These are phyloP conservation scores for Morinoia aosen DNA, from an alignment of 2,888 invertebrate genomes.

Conservation along the genomic window DNA sequence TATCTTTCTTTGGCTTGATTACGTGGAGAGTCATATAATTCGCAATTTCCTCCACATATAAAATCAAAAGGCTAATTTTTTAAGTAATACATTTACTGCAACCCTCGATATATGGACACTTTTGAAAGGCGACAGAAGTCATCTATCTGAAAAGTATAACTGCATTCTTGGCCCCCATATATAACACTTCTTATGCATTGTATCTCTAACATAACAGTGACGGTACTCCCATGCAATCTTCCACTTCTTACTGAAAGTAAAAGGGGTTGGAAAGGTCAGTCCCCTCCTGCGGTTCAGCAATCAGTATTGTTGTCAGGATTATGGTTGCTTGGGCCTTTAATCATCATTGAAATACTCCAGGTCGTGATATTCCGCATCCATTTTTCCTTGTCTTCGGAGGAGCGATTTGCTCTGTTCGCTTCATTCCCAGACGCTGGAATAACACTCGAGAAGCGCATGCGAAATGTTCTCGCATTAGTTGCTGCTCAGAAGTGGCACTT, in stretches of 20 bases:
- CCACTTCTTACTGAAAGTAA: conserved; percentile 22
- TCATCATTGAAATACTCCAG: not conserved
- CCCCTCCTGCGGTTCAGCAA: not conserved
- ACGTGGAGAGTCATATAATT: not conserved
- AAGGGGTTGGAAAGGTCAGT: conserved; percentile 29
- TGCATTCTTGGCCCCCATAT: not conserved
- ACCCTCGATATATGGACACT: not conserved
- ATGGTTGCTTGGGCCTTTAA: not conserved
- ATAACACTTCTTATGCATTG: not conserved
- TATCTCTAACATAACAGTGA: conserved; percentile 12
- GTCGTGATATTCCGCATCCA: not conserved
- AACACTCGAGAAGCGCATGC: not conserved
- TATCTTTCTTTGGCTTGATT: not conserved
- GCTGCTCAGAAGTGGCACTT: not conserved
- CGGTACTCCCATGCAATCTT: not conserved
- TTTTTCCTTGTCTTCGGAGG: not conserved
- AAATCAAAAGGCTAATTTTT: not conserved
- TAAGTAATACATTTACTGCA: not conserved
- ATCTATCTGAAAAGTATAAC: not conserved
- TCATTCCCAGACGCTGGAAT: not conserved
- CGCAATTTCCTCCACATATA: not conserved
- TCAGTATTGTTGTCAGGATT: conserved; percentile 34
- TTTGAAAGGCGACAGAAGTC: not conserved
- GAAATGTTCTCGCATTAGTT: not conserved
- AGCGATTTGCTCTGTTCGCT: not conserved